Conservation (phyloP, 2,888 invertebrate species). For the Copidosoma aretas region DNA sequence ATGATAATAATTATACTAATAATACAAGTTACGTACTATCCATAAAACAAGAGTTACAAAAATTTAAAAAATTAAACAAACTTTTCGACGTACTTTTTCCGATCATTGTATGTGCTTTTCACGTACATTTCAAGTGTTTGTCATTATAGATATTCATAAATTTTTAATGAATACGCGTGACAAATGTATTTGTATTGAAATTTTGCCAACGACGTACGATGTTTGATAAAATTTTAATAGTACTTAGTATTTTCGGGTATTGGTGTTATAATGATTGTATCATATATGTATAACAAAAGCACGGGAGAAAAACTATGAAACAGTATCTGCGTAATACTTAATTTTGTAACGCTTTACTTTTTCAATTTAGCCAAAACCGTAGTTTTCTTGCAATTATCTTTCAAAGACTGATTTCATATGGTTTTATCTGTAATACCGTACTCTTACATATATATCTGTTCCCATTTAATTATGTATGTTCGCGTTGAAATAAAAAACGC, state of each 20-base stretch:
- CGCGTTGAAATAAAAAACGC: not conserved
- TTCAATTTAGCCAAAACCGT: not conserved
- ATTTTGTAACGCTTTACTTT: constrained; percentile 10
- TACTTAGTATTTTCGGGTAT: constrained; percentile 12
- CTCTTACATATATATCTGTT: too few relatives aligned
- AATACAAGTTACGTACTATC: too few relatives aligned
- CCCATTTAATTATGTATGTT: too few relatives aligned
- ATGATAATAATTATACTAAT: too few relatives aligned
- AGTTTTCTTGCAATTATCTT: not conserved
- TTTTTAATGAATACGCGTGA: not conserved
- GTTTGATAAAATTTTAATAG: not conserved
- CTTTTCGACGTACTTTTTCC: too few relatives aligned
- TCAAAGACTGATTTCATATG: constrained; percentile 34
- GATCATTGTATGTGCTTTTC: too few relatives aligned
- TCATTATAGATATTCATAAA: too few relatives aligned
- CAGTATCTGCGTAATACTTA: constrained; percentile 27
- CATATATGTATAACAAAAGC: constrained; percentile 8
- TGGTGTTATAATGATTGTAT: constrained; percentile 17
- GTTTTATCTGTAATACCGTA: constrained; percentile 4
- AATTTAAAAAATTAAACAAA: too few relatives aligned
- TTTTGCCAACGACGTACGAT: not conserved
- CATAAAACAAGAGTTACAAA: too few relatives aligned
- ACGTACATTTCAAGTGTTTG: too few relatives aligned
- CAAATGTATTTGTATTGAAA: constrained; percentile 3
- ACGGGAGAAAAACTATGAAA: constrained; percentile 9